Evolutionary conservation across 2,888 invertebrate genomes (phyloP), one percentile per base, ranked within the genome.

Genomic region (Polylopha cassiicola): DNA sequence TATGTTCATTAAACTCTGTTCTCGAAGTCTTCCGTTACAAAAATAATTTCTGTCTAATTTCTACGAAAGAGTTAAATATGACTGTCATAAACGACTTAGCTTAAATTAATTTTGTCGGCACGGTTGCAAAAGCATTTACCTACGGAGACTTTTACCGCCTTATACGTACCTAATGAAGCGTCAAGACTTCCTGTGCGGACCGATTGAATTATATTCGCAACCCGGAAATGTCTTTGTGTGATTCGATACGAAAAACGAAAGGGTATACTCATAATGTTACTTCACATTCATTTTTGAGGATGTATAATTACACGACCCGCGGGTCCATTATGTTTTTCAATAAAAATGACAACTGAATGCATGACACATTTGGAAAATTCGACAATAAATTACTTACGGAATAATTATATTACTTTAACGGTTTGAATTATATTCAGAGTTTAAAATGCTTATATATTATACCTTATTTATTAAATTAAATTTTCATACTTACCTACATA

Each of bases 161-260:
- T 67, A 70, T 67, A 51, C 53, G 48, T 37, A 57, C 52, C 65
- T 78, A 82, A 82, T 79, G 79, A 80, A 79, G 68, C 84, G 56
- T 74, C 52, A 42, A 61, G 48, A 78, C 74, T 81, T 85, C 84
- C 84, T 73, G 76, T 57, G 56, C 59, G 47, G 50, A 55, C 46
- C 61, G 62, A 73, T 72, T 73, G 74, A 73, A 68, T 48, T 53
- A 65, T 63, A 70, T 74, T 74, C 55, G 74, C 74, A 72, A 79
- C 72, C 79, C 79, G 84, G 84, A 84, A 73, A 76, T 54, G 60
- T 56, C 70, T 65, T 84, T 79, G 71, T 76, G 43, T 38, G 38
- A 46, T 42, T 50, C 48, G 41, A 55, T 49, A 55, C 53, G 55
- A n/a, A 63, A 63, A 66, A 61, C 54, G 70, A 77, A 82, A 76